Percentiles rank a stretch among this genome's conserved stretches.
Conservation (phyloP, 2,797 vertebrate species). For the Megaceryle alcyon region DNA sequence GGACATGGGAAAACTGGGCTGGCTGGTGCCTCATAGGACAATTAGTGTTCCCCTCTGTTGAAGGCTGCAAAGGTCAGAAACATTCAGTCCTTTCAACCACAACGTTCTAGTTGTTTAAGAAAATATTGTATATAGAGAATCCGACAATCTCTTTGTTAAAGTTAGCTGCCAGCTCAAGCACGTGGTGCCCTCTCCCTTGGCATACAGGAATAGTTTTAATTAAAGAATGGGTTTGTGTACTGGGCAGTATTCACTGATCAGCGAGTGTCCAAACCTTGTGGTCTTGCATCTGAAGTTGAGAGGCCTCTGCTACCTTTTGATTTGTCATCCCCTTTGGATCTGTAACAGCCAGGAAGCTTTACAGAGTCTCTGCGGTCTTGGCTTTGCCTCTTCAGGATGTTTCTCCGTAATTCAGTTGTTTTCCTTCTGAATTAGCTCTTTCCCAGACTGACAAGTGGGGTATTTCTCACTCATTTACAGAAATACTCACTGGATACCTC, state of each 20-base stretch:
- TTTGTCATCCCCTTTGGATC: not conserved
- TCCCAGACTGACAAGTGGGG: not conserved
- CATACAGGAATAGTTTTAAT: not conserved
- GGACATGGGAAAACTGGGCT: not conserved
- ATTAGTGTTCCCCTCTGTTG: not conserved
- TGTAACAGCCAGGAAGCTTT: not conserved
- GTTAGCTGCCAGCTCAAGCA: not conserved
- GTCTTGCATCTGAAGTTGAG: not conserved
- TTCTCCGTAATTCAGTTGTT: not conserved
- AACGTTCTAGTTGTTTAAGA: not conserved
- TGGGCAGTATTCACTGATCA: not conserved
- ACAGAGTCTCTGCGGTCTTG: not conserved
- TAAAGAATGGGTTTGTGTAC: not conserved
- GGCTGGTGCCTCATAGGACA: not conserved
- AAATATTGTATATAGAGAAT: not conserved
- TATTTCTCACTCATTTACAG: not conserved
- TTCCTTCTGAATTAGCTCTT: not conserved
- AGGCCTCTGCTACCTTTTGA: not conserved
- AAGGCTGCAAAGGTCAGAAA: not conserved
- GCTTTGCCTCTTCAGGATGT: not conserved
- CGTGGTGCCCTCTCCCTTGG: not conserved
- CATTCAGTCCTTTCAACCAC: not conserved
- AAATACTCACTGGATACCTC: not conserved
- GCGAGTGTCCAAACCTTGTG: not conserved
- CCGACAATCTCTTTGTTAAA: not conserved